Evolutionary conservation across 2,888 invertebrate genomes (phyloP).

Genomic region (Agrochola macilenta): DNA sequence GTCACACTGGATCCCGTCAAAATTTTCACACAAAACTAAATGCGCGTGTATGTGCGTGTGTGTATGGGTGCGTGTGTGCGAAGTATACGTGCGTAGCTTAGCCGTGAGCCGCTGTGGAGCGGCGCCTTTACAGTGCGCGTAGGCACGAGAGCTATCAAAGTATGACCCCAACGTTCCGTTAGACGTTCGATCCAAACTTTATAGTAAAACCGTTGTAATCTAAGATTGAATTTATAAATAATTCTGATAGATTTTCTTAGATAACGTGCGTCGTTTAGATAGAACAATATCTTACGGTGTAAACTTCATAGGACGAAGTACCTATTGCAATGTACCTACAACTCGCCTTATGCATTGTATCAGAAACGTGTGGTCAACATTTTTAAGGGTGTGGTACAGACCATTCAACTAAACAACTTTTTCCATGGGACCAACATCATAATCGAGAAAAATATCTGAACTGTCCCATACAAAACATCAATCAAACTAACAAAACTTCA

Average conservation of each 20-base stretch:
- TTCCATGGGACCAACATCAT: too few species aligned
- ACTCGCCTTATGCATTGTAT: too few species aligned
- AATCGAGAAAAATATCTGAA: too few species aligned
- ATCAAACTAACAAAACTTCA: too few species aligned
- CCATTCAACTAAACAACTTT: too few species aligned
- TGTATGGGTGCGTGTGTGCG: background rate
- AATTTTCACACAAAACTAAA: background rate
- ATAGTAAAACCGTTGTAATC: conserved; percentile 66
- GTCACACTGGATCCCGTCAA: too few species aligned
- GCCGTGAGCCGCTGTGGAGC: background rate
- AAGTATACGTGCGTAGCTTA: background rate
- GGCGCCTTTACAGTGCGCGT: conserved; percentile 28
- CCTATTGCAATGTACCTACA: background rate
- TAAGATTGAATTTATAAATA: conserved; percentile 68
- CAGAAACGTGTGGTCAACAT: too few species aligned
- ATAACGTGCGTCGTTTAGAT: conserved; percentile 59
- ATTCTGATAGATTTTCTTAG: conserved; percentile 60
- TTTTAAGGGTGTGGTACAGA: too few species aligned
- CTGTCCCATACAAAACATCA: too few species aligned
- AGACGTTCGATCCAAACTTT: conserved; percentile 60
- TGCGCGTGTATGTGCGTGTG: background rate
- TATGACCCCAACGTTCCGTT: conserved; percentile 55
- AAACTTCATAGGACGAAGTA: background rate
- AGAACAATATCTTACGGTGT: conserved; percentile 32
- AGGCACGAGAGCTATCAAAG: conserved; percentile 44